Evolutionary conservation across 2,113 vertebrate species (phyloP).

Genomic region (Odobenus rosmarus): DNA sequence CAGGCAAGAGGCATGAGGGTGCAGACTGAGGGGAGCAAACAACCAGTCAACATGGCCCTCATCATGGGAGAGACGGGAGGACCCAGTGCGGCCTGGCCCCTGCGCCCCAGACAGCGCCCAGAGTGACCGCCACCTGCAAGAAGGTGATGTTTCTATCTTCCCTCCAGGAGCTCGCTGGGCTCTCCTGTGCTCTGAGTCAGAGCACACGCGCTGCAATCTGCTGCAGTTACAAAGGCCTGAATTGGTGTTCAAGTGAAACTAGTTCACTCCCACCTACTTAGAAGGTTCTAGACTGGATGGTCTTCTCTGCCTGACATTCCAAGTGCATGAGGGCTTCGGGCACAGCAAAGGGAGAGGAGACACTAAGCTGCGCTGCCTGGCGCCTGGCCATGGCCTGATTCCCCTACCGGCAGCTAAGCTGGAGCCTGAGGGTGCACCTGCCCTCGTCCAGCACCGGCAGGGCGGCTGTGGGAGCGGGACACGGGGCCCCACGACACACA

Average conservation of each 20-base stretch:
- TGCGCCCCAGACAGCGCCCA: not conserved
- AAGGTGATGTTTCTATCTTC: not conserved
- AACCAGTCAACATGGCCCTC: not conserved
- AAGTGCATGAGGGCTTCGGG: not conserved
- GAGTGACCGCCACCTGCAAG: not conserved
- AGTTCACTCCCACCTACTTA: not conserved
- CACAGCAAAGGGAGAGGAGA: not conserved
- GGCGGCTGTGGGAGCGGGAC: not conserved
- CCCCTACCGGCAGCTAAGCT: not conserved
- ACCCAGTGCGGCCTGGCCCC: not conserved
- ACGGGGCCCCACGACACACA: not conserved
- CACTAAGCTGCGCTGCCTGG: not conserved
- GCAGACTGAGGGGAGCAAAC: not conserved
- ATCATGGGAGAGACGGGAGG: not conserved
- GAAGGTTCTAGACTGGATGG: not conserved
- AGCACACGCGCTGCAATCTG: not conserved
- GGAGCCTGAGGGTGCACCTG: not conserved
- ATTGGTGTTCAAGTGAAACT: fast-evolving
- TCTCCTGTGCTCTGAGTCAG: too few species aligned
- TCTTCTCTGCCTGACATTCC: fast-evolving
- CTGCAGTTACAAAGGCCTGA: fast-evolving
- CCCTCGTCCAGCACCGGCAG: not conserved
- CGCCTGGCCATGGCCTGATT: too few species aligned
- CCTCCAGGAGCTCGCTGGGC: not conserved
- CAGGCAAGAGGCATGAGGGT: not conserved